These are phyloP conservation scores for Drosophila greeni DNA, from an alignment of 2,888 invertebrate species.

Conservation along the genomic window DNA sequence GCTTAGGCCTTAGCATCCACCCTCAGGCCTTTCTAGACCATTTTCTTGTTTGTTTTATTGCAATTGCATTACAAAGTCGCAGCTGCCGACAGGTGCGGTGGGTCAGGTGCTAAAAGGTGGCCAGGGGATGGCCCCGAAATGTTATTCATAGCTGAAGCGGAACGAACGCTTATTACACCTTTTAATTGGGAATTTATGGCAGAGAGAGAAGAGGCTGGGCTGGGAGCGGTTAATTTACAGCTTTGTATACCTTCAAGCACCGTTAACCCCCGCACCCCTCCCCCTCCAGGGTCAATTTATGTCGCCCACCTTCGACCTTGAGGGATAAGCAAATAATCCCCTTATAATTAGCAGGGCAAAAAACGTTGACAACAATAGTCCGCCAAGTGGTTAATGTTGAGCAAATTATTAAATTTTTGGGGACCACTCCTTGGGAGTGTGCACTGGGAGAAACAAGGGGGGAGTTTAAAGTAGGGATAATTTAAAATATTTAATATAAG, in stretches of 20 bases:
- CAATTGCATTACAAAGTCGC: slow-evolving; percentile 54
- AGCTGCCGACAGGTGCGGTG: slow-evolving; percentile 37
- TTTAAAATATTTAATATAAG: neutral
- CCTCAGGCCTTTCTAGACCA: slow-evolving; percentile 13
- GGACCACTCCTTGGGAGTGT: neutral
- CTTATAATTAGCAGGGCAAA: slow-evolving; percentile 64
- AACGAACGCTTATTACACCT: slow-evolving; percentile 58
- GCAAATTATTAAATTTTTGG: slow-evolving; percentile 61
- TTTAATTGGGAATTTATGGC: slow-evolving; percentile 54
- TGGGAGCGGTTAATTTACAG: slow-evolving; percentile 44
- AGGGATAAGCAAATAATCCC: slow-evolving; percentile 71
- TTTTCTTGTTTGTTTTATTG: slow-evolving; percentile 49
- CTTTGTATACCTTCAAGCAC: slow-evolving; percentile 6
- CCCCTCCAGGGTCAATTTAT: slow-evolving; percentile 32
- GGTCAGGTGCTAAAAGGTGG: neutral
- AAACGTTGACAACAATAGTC: slow-evolving; percentile 42
- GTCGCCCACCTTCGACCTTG: slow-evolving; percentile 43
- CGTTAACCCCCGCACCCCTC: neutral
- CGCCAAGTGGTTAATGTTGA: slow-evolving; percentile 64
- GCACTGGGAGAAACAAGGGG: neutral
- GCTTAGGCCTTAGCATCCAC: neutral
- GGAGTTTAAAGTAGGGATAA: neutral
- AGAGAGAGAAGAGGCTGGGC: neutral
- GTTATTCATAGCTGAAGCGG: slow-evolving; percentile 50
- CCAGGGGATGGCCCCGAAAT: slow-evolving; percentile 26